Evolutionary conservation across 2,113 vertebrate species (phyloP), one percentile per base, ranked within the genome.

Genomic region (Xiphophorus couchianus): DNA sequence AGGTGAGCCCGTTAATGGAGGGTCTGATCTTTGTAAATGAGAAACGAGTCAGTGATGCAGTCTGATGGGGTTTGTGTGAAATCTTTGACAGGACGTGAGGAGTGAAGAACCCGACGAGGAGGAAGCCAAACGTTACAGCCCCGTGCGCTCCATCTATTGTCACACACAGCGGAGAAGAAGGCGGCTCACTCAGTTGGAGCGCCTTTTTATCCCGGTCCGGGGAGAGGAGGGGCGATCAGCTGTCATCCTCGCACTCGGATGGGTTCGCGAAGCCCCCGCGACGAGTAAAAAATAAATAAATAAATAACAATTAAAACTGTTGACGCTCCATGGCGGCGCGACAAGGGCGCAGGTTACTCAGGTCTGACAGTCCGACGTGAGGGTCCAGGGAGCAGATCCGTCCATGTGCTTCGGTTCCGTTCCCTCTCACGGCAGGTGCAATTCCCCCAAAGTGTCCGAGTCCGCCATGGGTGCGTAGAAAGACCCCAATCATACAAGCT

Each of bases 151-250:
- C 74, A 71, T 83, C 86, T 80, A 84, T 80, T 88, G 90, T 86
- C 86, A 39, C 79, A 67, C 82, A 69, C 80, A 35, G 76, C 66
- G 74, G 74, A 60, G 80, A 69, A 76, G 77, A 73, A 1, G 70
- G 62, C 74, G 54, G 73, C 30, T 64, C 76, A 33, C 66, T 83
- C 82, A 75, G 76, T 69, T 35, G 84, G 78, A 89, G 89, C 86
- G 88, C 80, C 79, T 86, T 82, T 91, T 87, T 86, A 80, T 88
- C 81, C 11, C 74, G 80, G 84, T 91, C 87, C 70, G 14, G 44
- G 58, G 87, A 86, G 88, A 91, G 90, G 88, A 89, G 91, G 91
- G 79, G 88, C 89, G 81, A 88, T 88, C 90, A 87, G 84, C 83
- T 91, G 88, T 91, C 90, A 89, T 80, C 82, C 86, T 81, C 77